These are phyloP conservation scores for Amiota mariae DNA, from an alignment of 2,888 invertebrate species.

Conservation along the genomic window DNA sequence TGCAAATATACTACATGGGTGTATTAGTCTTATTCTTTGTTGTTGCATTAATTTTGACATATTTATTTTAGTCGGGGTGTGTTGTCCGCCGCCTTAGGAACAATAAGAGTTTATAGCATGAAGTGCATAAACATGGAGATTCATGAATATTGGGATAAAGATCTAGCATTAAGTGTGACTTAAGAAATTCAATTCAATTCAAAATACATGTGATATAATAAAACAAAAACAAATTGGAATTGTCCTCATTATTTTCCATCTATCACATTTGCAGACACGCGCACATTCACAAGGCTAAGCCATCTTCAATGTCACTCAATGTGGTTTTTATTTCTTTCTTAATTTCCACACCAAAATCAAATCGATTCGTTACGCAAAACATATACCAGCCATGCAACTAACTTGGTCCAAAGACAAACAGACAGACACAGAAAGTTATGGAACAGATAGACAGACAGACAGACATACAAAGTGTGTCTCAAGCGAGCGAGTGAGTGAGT, in stretches of 20 bases:
- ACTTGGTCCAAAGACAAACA: background rate
- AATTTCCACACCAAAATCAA: slow-evolving; percentile 48
- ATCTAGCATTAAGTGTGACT: too few species aligned
- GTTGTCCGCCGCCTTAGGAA: background rate
- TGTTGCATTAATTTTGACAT: slow-evolving; percentile 64
- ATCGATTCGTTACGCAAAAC: slow-evolving; percentile 41
- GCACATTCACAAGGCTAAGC: background rate
- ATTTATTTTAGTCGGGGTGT: slow-evolving; percentile 56
- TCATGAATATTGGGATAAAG: too few species aligned
- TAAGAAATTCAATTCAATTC: too few species aligned
- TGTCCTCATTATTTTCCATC: too few species aligned
- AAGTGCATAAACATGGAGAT: too few species aligned
- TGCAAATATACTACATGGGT: slow-evolving; percentile 15
- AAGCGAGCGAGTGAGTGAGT: background rate
- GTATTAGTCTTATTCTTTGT: slow-evolving; percentile 48
- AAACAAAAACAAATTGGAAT: too few species aligned
- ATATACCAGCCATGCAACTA: background rate
- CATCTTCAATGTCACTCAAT: slow-evolving; percentile 50
- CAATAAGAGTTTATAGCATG: too few species aligned
- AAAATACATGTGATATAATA: too few species aligned
- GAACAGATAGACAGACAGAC: background rate
- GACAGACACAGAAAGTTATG: background rate
- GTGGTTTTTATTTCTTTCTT: slow-evolving; percentile 38
- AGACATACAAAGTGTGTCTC: background rate
- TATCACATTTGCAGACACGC: too few species aligned